These are phyloP conservation scores for Pelodytes ibericus DNA, from an alignment of 2,797 vertebrate species.

Conservation along the genomic window DNA sequence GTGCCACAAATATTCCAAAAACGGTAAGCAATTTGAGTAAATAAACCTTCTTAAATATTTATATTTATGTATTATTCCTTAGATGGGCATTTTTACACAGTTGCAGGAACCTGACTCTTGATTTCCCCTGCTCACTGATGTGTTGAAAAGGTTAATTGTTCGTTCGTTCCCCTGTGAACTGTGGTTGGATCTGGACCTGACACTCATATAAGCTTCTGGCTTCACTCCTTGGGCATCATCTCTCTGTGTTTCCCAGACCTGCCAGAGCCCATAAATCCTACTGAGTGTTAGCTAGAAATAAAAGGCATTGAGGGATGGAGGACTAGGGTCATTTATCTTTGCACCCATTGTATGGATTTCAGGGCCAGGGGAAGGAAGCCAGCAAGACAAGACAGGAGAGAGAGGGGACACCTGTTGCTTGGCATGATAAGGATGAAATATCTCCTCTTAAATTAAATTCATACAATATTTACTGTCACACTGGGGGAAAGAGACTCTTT, in stretches of 20 bases:
- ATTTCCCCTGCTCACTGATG: slow-evolving; percentile 29
- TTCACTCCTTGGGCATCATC: slow-evolving; percentile 42
- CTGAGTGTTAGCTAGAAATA: slow-evolving; percentile 37
- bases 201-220: slow-evolving; percentile 50
- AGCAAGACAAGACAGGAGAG: slow-evolving; percentile 4
- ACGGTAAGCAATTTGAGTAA: too few species aligned
- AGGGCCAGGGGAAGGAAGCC: slow-evolving; percentile 18
- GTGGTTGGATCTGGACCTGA: slow-evolving; percentile 53
- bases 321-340: slow-evolving; percentile 29
- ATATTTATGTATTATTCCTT: too few species aligned
- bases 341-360: neutral
- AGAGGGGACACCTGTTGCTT: slow-evolving; percentile 47
- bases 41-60: too few species aligned
- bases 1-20: too few species aligned
- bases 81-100: slow-evolving; percentile 1
- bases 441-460: slow-evolving; percentile 55
- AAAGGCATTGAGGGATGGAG: slow-evolving; percentile 44
- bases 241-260: slow-evolving; percentile 51
- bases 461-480: slow-evolving; percentile 55
- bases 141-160: slow-evolving; percentile 54
- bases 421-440: slow-evolving; percentile 55
- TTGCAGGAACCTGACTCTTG: neutral
- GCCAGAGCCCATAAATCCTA: slow-evolving; percentile 43
- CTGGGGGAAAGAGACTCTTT: slow-evolving; percentile 49
- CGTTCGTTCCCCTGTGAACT: slow-evolving; percentile 31